Conservation (phyloP, 2,797 vertebrate genomes). For the Sorex maritimensis region DNA sequence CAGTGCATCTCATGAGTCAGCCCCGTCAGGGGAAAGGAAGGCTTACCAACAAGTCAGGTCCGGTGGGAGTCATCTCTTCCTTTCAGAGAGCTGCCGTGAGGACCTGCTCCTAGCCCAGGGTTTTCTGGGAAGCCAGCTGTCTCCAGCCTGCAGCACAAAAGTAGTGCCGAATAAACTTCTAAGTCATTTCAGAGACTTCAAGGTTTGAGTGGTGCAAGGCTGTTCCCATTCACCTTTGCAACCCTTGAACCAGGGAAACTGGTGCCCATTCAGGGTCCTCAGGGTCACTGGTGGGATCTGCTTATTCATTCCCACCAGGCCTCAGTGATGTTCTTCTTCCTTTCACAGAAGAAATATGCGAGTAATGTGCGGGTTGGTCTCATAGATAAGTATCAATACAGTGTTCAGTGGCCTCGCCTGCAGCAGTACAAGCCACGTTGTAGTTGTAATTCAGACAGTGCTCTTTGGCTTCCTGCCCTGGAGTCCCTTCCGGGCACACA, state of each 20-base stretch:
- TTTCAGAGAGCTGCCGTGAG: constrained; percentile 26
- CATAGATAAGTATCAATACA: background rate
- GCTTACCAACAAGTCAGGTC: constrained; percentile 58
- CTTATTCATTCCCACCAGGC: background rate
- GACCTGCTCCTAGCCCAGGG: background rate
- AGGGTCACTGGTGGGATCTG: background rate
- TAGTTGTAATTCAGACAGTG: constrained; percentile 60
- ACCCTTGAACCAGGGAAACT: background rate
- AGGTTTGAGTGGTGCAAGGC: background rate
- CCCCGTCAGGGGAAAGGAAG: constrained; percentile 33
- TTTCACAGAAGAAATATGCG: constrained; percentile 9
- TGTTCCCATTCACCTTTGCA: background rate
- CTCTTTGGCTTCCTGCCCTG: constrained; percentile 29
- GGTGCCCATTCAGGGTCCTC: no score
- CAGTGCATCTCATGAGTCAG: constrained; percentile 47
- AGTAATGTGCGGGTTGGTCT: constrained; percentile 15
- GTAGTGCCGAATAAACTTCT: background rate
- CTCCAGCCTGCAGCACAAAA: background rate
- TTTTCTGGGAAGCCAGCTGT: constrained; percentile 46
- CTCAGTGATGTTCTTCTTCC: background rate
- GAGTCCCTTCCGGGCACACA: constrained; percentile 50
- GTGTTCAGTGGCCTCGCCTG: constrained; percentile 28
- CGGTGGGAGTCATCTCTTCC: constrained; percentile 24
- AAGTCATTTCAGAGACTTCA: background rate
- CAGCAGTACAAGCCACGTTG: constrained; percentile 44